Base-by-base conservation (phyloP, 1,140 invertebrate genomes). In the Helicoverpa zea region DNA sequence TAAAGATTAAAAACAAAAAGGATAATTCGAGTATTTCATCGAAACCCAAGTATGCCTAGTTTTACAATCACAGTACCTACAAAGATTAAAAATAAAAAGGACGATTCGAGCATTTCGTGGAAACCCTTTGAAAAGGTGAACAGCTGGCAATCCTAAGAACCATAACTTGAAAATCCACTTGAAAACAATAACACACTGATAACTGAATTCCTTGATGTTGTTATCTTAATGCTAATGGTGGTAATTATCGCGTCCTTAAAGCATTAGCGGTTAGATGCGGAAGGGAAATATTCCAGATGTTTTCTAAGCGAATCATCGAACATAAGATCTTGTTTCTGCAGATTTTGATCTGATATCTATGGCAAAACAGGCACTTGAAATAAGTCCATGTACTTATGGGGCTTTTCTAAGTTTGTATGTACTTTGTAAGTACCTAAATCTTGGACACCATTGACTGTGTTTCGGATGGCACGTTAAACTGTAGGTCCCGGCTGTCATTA, bases 201-300 rank as follows among this genome's bases (percentile, higher is more conserved):
- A 35, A 47, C 1, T n/a, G 2, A 18, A 47, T 16, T 47, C 63
- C 63, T 66, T 66, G 63, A 18, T 66, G 43, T 66, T 66, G 43
- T 66, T 43, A 49, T 66, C 63, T 11, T n/a, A 3, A 5, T n/a
- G 35, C 47, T 66, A 66, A 66, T 66, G 63, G n/a, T 18, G 47
- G 63, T 66, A 66, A 66, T 66, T 66, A 66, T 16, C 63, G 47
- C 4, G 10, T 49, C 43, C 61, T 43, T 66, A 59, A 59, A 12
- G 29, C n/a, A 43, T 10, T 64, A 47, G 29, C 13, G 16, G 10
- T 47, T 30, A 0, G 14, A 66, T 66, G 63, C 63, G 63, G 43
- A 66, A 66, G 14, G 11, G 10, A 58, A 43, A 9, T 64, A 7
- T n/a, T 16, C 43, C 43, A 66, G 35, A 49, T 66, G 43, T 66